Conservation (phyloP, 2,113 vertebrate genomes). For the Clupea harengus region DNA sequence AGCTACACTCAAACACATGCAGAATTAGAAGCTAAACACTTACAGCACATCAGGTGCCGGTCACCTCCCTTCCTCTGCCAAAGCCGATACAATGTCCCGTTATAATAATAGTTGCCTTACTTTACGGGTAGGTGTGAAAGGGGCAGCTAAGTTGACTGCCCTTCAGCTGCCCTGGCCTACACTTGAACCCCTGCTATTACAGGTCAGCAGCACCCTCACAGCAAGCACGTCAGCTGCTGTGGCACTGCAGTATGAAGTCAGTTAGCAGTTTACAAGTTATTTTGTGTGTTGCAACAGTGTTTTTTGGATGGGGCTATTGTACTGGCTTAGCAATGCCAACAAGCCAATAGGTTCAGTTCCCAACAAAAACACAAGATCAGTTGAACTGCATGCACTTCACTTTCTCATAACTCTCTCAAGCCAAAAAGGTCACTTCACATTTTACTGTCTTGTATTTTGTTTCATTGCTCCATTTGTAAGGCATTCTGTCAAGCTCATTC, state of each 20-base stretch:
- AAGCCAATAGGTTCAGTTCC: not conserved
- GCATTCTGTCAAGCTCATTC: not conserved
- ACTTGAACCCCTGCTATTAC: not conserved
- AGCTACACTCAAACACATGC: too few species aligned
- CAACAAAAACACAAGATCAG: not conserved
- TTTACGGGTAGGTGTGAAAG: not conserved
- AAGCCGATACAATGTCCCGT: not conserved
- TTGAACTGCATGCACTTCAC: not conserved
- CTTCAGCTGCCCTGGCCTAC: not conserved
- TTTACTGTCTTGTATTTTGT: conserved; percentile 14
- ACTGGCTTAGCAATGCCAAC: not conserved
- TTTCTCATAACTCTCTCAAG: not conserved
- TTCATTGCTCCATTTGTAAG: not conserved
- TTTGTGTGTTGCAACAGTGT: not conserved
- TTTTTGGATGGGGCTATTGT: not conserved
- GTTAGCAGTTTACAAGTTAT: not conserved
- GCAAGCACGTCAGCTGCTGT: not conserved
- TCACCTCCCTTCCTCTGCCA: not conserved
- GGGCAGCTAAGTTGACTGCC: not conserved
- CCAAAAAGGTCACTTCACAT: not conserved
- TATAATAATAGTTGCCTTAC: not conserved
- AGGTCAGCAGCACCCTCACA: not conserved
- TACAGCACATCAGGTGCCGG: too few species aligned
- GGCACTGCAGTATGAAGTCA: not conserved
- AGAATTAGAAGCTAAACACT: too few species aligned